Percentiles rank a stretch among this genome's conserved stretches.
Conservation (phyloP, 1,140 invertebrate genomes). For the Sinella curviseta region DNA sequence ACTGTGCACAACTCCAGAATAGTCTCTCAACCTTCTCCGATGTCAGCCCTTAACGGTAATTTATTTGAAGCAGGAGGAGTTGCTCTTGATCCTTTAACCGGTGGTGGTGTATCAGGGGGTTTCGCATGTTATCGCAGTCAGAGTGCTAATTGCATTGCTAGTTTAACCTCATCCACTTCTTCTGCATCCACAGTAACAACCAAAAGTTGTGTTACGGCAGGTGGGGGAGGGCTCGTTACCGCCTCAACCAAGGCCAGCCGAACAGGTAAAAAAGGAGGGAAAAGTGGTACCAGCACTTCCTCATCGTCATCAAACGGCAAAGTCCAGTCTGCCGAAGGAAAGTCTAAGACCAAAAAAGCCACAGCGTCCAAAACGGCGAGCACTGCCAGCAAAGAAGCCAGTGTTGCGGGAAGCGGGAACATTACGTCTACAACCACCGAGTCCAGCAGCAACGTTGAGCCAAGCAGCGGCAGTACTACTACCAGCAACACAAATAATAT, state of each 20-base stretch:
- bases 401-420: too few relatives aligned
- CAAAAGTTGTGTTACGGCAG: constrained; percentile 4
- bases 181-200: constrained; percentile 7
- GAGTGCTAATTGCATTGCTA: constrained; percentile 24
- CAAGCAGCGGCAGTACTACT: background rate
- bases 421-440: too few relatives aligned
- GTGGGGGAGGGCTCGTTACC: background rate
- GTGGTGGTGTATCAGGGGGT: background rate
- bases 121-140: constrained; percentile 21
- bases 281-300: background rate
- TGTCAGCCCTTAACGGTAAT: background rate
- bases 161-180: constrained; percentile 15
- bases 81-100: background rate
- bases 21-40: too few relatives aligned
- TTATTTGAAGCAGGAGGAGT: background rate
- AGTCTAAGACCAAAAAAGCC: background rate
- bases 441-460: too few relatives aligned
- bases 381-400: background rate
- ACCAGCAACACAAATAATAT: background rate
- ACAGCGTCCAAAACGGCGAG: background rate
- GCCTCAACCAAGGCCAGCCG: background rate
- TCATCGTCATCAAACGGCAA: background rate
- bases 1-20: too few relatives aligned
- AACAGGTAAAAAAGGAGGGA: background rate
- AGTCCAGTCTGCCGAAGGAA: background rate